Conservation (phyloP, 2,113 vertebrate genomes). For the Ceyx margarethae region DNA sequence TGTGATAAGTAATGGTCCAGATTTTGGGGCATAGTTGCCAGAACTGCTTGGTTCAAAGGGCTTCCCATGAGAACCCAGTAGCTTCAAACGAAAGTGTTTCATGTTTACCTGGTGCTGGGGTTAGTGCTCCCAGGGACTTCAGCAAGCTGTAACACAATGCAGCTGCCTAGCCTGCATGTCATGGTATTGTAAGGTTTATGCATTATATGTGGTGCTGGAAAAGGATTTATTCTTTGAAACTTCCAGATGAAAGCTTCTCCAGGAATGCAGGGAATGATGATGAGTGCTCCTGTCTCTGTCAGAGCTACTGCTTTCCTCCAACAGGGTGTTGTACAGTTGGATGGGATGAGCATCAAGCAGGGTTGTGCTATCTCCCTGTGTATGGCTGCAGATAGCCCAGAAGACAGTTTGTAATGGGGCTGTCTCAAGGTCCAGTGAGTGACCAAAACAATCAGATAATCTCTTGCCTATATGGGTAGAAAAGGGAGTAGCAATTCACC, state of each 20-base stretch:
- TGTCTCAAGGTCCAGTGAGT: accelerated
- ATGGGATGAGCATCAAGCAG: background rate
- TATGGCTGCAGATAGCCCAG: background rate
- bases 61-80: background rate
- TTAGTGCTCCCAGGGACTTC: background rate
- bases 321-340: background rate
- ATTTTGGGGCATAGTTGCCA: background rate
- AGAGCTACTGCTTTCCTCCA: accelerated
- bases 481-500: background rate
- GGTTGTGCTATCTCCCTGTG: background rate
- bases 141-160: background rate
- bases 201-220: background rate
- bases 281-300: background rate
- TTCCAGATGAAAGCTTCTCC: background rate
- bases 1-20: background rate
- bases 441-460: background rate
- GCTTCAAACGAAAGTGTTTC: background rate
- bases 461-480: background rate
- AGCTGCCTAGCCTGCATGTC: background rate
- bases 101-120: background rate
- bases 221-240: background rate
- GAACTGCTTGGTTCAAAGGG: background rate
- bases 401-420: background rate
- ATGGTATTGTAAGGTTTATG: background rate
- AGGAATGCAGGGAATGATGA: background rate